phyloP scores from a whole-genome alignment of 2,888 invertebrate genomes.

The Lydus trimaculatus region DNA sequence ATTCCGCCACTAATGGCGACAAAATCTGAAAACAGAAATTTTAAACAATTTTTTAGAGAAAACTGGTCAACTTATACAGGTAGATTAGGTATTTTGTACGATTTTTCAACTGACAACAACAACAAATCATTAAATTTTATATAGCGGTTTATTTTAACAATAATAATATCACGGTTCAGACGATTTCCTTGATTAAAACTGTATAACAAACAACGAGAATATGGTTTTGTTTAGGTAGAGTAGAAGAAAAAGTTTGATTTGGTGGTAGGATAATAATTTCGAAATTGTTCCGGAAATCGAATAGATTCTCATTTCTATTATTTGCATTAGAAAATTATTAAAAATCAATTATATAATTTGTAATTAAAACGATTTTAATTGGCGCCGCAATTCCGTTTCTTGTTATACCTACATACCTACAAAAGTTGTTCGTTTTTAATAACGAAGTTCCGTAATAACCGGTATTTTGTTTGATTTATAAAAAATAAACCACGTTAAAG shows the following conservation, averaged over 20 bases:
- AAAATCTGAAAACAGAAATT: neutral
- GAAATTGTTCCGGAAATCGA: neutral
- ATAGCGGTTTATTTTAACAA: constrained; percentile 39
- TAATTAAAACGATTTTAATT: neutral
- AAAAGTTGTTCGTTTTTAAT: neutral
- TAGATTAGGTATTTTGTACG: neutral
- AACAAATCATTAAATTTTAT: constrained; percentile 35
- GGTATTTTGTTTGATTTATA: too few species aligned
- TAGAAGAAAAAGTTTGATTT: neutral
- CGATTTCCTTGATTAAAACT: constrained; percentile 14
- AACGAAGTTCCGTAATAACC: neutral
- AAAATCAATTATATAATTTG: neutral
- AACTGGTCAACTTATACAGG: neutral
- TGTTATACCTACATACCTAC: neutral
- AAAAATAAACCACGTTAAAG: too few species aligned
- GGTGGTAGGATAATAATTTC: neutral
- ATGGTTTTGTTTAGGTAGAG: neutral
- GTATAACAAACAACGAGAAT: neutral
- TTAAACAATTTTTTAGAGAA: too few species aligned
- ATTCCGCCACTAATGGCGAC: constrained; percentile 9
- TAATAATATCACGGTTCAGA: constrained; percentile 37
- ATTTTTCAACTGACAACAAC: neutral
- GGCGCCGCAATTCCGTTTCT: too few species aligned
- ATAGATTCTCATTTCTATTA: neutral
- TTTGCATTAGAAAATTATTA: neutral